Evolutionary conservation across 2,113 vertebrate species (phyloP).

Genomic region (Sapajus apella): DNA sequence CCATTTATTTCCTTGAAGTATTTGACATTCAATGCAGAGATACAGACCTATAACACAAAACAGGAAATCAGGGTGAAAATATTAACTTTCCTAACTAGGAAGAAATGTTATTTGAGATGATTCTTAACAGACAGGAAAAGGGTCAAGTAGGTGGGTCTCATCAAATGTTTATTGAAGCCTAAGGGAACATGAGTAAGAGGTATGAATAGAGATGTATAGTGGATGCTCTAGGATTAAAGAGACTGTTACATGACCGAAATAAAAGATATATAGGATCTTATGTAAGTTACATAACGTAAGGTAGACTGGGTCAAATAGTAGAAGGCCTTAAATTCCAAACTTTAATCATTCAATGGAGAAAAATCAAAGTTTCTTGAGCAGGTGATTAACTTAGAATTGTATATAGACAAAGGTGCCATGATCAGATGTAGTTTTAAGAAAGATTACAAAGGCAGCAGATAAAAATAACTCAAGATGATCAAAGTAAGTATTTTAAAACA

Average conservation of each 20-base stretch:
- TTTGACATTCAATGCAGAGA: background rate
- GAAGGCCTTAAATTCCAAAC: background rate
- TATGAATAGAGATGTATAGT: background rate
- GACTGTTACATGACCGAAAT: background rate
- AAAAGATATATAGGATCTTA: background rate
- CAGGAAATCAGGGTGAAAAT: background rate
- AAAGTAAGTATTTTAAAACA: conserved; percentile 50
- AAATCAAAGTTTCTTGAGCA: background rate
- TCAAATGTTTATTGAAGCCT: background rate
- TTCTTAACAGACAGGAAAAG: background rate
- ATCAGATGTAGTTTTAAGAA: conserved; percentile 17
- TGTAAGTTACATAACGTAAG: background rate
- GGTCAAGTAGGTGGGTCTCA: background rate
- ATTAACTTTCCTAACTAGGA: background rate
- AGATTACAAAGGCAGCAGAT: background rate
- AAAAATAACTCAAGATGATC: background rate
- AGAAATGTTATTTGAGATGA: background rate
- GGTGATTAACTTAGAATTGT: background rate
- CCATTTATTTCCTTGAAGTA: background rate
- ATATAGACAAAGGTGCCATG: background rate
- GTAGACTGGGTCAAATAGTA: background rate
- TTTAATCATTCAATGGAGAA: background rate
- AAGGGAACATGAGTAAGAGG: background rate
- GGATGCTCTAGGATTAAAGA: background rate
- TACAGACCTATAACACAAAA: background rate